Evolutionary conservation across 2,888 invertebrate species (phyloP).

Genomic region (Heteropelma amictum): DNA sequence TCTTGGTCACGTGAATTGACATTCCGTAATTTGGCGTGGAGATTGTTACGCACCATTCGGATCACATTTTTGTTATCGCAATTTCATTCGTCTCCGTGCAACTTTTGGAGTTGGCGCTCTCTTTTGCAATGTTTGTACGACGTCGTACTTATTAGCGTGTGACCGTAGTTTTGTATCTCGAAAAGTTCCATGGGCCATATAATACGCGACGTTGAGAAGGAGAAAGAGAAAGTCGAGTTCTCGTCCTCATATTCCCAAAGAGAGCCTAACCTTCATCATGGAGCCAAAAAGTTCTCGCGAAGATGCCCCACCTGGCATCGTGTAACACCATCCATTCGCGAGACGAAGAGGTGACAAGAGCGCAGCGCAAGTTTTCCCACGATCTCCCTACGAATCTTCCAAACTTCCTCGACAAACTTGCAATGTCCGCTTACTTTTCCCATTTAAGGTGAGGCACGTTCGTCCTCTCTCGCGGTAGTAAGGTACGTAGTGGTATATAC

Average conservation of each 20-base stretch:
- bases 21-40: too few relatives aligned
- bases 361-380: conserved; percentile 49
- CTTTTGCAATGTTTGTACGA: conserved; percentile 25
- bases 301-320: conserved; percentile 11
- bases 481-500: conserved; percentile 39
- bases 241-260: conserved; percentile 34
- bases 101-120: conserved; percentile 24
- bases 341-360: conserved; percentile 48
- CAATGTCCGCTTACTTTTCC: conserved; percentile 61
- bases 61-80: too few relatives aligned
- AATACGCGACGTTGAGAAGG: conserved; percentile 28
- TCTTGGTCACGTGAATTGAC: too few relatives aligned
- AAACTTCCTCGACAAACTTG: conserved; percentile 60
- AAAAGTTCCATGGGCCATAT: conserved; percentile 32
- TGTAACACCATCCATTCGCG: conserved; percentile 33
- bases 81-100: too few relatives aligned
- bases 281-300: conserved; percentile 19
- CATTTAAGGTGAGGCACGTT: conserved; percentile 59
- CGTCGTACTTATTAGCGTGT: conserved; percentile 28
- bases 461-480: conserved; percentile 48
- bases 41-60: too few relatives aligned
- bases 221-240: conserved; percentile 26
- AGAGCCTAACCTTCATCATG: conserved; percentile 43
- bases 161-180: conserved; percentile 41
- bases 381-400: conserved; percentile 50